These are phyloP conservation scores for Clupea harengus DNA, from an alignment of 2,113 vertebrate genomes.

Conservation along the genomic window DNA sequence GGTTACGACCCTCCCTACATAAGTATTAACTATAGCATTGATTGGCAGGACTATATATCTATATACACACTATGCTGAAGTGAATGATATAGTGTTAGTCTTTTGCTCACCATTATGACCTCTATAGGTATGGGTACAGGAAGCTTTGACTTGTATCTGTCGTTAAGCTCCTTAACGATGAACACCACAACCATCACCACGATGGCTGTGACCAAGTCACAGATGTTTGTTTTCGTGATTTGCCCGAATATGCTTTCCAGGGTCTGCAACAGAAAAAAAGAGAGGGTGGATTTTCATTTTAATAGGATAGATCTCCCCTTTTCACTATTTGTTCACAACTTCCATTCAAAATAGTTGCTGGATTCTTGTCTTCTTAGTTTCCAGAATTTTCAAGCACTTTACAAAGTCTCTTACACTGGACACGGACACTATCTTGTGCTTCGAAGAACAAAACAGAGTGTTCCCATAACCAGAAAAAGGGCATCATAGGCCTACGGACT, in stretches of 20 bases:
- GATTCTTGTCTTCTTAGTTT: too few relatives aligned
- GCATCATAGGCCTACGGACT: too few relatives aligned
- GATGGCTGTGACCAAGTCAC: conserved; percentile 85
- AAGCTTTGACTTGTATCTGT: conserved; percentile 85
- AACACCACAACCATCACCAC: conserved; percentile 82
- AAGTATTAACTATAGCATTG: background rate
- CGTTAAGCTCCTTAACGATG: conserved; percentile 87
- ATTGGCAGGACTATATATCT: background rate
- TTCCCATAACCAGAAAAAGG: too few relatives aligned
- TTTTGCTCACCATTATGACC: conserved; percentile 82
- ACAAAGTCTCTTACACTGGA: too few relatives aligned
- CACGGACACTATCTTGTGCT: too few relatives aligned
- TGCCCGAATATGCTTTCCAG: conserved; percentile 78
- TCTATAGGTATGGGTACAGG: conserved; percentile 92
- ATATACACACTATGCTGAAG: background rate
- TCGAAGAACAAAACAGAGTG: too few relatives aligned
- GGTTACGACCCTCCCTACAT: background rate
- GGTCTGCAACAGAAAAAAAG: conserved; percentile 69
- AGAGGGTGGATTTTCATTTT: conserved; percentile 20
- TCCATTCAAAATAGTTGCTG: too few relatives aligned
- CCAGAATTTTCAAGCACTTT: too few relatives aligned
- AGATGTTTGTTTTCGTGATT: conserved; percentile 81
- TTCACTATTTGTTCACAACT: too few relatives aligned
- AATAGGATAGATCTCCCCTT: background rate
- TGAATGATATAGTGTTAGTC: background rate